Evolutionary conservation across 2,113 vertebrate species (phyloP).

Genomic region (Pygoscelis antarcticus): DNA sequence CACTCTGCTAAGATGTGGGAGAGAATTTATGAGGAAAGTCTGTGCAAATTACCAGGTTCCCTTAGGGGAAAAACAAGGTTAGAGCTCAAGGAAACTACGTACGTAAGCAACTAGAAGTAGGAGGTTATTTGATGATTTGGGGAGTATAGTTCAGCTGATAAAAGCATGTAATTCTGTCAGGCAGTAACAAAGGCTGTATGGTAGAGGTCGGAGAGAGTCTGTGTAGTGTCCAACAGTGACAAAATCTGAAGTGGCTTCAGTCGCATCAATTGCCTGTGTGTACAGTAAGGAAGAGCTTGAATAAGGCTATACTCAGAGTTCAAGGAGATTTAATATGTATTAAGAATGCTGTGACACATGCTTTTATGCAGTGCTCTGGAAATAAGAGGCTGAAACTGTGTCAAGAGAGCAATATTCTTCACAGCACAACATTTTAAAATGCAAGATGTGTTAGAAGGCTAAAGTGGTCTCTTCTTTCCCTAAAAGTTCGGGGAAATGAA

Average conservation of each 20-base stretch:
- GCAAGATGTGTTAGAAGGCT: not conserved
- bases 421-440: not conserved
- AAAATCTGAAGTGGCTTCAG: not conserved
- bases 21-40: not conserved
- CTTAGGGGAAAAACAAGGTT: not conserved
- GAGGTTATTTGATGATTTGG: not conserved
- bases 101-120: not conserved
- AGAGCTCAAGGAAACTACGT: not conserved
- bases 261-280: not conserved
- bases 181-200: not conserved
- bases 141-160: not conserved
- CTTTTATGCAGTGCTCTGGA: not conserved
- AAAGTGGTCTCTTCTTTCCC: not conserved
- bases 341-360: not conserved
- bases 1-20: not conserved
- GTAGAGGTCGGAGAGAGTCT: not conserved
- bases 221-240: not conserved
- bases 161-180: not conserved
- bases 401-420: not conserved
- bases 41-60: not conserved
- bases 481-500: not conserved
- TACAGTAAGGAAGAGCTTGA: not conserved
- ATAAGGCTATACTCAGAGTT: not conserved
- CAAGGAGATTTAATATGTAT: not conserved
- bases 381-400: not conserved